phyloP scores from a whole-genome alignment of 2,113 vertebrate genomes.

The Bubo scandiacus region DNA sequence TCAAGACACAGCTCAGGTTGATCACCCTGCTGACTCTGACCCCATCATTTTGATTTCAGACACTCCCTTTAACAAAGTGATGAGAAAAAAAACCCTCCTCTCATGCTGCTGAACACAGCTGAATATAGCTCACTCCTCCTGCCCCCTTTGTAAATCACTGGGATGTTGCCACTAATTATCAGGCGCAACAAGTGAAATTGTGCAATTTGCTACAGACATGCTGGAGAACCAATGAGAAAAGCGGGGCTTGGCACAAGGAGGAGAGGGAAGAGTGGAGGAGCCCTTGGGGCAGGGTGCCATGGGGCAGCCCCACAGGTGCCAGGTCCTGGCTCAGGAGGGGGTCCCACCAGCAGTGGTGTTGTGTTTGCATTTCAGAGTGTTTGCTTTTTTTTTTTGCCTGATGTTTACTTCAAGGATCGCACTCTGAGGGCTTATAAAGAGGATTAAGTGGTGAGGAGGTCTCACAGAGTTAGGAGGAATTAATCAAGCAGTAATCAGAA shows the following conservation, averaged over 20 bases:
- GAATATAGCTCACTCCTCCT: not conserved
- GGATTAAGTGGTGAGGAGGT: slow-evolving; percentile 56
- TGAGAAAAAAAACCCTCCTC: not conserved
- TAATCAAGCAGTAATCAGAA: slow-evolving; percentile 65
- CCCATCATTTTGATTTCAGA: not conserved
- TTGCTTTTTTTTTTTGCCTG: not conserved
- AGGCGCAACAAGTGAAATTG: slow-evolving; percentile 73
- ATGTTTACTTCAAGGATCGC: slow-evolving; percentile 47
- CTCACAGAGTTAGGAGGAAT: slow-evolving; percentile 24
- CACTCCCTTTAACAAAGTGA: not conserved
- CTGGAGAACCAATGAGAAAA: not conserved
- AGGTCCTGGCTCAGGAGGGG: not conserved
- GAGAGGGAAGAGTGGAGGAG: not conserved
- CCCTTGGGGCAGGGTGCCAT: not conserved
- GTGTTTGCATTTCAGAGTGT: not conserved
- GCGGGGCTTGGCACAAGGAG: fast-evolving
- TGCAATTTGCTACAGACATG: slow-evolving; percentile 65
- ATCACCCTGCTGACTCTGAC: not conserved
- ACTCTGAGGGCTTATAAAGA: slow-evolving; percentile 64
- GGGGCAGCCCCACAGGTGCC: fast-evolving
- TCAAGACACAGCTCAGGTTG: not conserved
- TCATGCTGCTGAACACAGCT: not conserved
- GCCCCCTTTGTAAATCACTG: slow-evolving; percentile 66
- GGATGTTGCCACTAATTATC: slow-evolving; percentile 79
- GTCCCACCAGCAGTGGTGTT: not conserved